Evolutionary conservation across 2,888 invertebrate species (phyloP).

Genomic region (Sisyra nigra): DNA sequence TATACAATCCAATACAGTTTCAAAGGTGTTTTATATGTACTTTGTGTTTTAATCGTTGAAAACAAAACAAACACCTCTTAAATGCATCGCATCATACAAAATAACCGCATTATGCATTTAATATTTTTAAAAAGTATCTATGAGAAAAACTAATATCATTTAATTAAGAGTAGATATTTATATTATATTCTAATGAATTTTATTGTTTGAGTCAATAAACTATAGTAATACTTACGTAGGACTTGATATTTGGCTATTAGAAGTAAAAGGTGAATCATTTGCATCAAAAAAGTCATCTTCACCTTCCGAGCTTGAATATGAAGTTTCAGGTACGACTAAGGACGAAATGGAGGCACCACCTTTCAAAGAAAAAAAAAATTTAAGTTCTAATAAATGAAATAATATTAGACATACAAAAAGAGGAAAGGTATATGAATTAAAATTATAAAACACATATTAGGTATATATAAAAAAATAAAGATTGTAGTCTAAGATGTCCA

Average conservation of each 20-base stretch:
- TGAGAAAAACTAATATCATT: too few species aligned
- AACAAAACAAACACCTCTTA: too few species aligned
- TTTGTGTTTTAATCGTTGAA: too few species aligned
- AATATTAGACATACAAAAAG: not conserved
- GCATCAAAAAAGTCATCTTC: conserved; percentile 93
- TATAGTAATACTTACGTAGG: conserved; percentile 25
- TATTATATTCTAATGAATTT: too few species aligned
- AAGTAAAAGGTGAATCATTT: conserved; percentile 47
- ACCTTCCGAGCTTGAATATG: conserved; percentile 95
- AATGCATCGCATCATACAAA: too few species aligned
- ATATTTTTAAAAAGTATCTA: too few species aligned
- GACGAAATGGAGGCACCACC: conserved; percentile 35
- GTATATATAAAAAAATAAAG: too few species aligned
- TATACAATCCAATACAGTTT: too few species aligned
- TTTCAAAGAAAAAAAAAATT: not conserved
- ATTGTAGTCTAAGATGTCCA: too few species aligned
- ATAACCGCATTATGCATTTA: too few species aligned
- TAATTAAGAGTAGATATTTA: too few species aligned
- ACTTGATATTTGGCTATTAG: conserved; percentile 26
- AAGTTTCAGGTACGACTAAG: conserved; percentile 71
- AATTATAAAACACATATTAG: not conserved
- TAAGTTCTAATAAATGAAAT: not conserved
- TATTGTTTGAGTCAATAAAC: conserved; percentile 1
- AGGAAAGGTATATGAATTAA: not conserved
- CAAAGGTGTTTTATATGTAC: too few species aligned